phyloP scores from a whole-genome alignment of 2,797 vertebrate species.

The Octomys mimax region DNA sequence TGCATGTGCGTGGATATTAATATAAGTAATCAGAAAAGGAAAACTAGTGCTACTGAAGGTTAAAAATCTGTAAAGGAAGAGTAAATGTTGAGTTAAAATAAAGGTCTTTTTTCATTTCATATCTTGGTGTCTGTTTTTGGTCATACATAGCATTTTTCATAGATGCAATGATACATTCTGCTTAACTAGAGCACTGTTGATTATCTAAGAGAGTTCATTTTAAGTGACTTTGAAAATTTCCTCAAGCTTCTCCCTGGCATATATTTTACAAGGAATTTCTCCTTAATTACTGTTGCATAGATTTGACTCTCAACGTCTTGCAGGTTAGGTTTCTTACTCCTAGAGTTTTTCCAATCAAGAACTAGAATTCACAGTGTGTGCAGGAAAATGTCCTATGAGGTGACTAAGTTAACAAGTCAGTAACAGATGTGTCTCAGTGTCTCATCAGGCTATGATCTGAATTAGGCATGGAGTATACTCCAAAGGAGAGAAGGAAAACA shows the following conservation, averaged over 20 bases:
- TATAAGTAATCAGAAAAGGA: background rate
- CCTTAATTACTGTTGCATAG: slow-evolving; percentile 63
- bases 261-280: slow-evolving; percentile 44
- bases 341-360: slow-evolving; percentile 72
- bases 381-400: slow-evolving; percentile 49
- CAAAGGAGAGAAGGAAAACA: background rate
- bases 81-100: background rate
- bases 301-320: slow-evolving; percentile 63
- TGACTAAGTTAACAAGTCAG: slow-evolving; percentile 58
- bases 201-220: slow-evolving; percentile 26
- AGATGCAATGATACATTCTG: background rate
- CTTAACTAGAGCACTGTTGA: slow-evolving; percentile 18
- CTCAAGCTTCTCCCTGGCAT: slow-evolving; percentile 43
- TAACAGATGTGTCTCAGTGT: slow-evolving; percentile 36
- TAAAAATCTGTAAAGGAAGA: background rate
- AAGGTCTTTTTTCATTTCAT: background rate
- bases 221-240: background rate
- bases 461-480: background rate
- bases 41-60: background rate
- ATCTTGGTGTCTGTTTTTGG: background rate
- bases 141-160: background rate
- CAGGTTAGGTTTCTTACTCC: slow-evolving; percentile 34
- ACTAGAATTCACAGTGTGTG: background rate
- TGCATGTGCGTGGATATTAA: background rate
- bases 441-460: slow-evolving; percentile 52